A percentile compares a stretch with the other conserved stretches of the same genome.
Conservation (phyloP, 2,888 invertebrate genomes). For the Chironomus riparius region DNA sequence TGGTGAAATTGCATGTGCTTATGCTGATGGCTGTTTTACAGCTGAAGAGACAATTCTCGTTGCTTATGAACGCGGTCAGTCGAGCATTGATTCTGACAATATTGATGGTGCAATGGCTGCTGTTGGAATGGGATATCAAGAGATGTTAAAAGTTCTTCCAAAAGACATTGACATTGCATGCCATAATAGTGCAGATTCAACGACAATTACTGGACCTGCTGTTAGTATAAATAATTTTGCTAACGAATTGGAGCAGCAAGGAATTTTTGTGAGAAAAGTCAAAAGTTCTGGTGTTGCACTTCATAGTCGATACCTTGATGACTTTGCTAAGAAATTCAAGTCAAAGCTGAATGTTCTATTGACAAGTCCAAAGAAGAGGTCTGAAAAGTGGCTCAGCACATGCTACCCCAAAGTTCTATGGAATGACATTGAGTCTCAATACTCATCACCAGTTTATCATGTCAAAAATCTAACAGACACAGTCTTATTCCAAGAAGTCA, state of each 20-base stretch:
- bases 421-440: conserved; percentile 52
- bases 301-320: conserved; percentile 72
- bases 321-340: conserved; percentile 52
- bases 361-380: conserved; percentile 52
- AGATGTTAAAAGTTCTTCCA: conserved; percentile 43
- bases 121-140: conserved; percentile 59
- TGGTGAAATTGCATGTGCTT: conserved; percentile 84
- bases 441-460: conserved; percentile 76
- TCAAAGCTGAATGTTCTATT: conserved; percentile 63
- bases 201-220: conserved; percentile 82
- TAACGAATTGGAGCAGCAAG: conserved; percentile 54
- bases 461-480: conserved; percentile 67
- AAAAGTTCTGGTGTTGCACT: conserved; percentile 83
- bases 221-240: conserved; percentile 59
- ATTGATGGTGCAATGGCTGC: conserved; percentile 74
- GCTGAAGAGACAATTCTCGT: conserved; percentile 69
- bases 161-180: conserved; percentile 42
- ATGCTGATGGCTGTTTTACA: conserved; percentile 79
- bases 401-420: conserved; percentile 59
- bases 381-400: conserved; percentile 67
- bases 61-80: conserved; percentile 67
- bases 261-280: conserved; percentile 73
- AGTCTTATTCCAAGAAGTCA: conserved; percentile 53
- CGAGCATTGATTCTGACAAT: conserved; percentile 54
- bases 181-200: conserved; percentile 39